Percentiles rank a stretch among this genome's conserved stretches.
phyloP scores from a whole-genome alignment of 2,797 vertebrate species.

The Poeciliopsis presidionis region DNA sequence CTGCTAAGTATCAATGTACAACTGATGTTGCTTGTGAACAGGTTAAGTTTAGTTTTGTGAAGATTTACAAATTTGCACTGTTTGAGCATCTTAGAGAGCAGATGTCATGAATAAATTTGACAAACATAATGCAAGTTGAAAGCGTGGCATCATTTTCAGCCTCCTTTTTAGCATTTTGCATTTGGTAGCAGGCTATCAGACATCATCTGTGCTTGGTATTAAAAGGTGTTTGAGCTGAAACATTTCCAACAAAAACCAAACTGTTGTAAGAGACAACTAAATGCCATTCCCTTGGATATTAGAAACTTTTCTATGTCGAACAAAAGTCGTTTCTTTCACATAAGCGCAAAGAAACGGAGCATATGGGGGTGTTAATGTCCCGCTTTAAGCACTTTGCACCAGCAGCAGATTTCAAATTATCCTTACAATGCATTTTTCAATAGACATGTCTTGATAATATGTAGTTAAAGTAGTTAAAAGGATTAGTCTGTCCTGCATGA shows the following conservation, averaged over 20 bases:
- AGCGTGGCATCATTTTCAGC: too few relatives aligned
- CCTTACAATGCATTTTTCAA: not conserved
- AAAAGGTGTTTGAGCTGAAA: not conserved
- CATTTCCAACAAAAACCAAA: not conserved
- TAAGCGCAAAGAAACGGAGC: not conserved
- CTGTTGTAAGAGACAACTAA: not conserved
- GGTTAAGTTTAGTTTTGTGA: too few relatives aligned
- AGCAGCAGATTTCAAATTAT: not conserved
- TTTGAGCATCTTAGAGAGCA: too few relatives aligned
- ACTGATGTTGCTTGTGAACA: too few relatives aligned
- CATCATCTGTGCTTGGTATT: not conserved
- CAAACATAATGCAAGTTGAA: too few relatives aligned
- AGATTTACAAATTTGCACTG: too few relatives aligned
- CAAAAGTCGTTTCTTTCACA: not conserved
- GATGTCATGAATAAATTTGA: too few relatives aligned
- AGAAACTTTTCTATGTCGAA: not conserved
- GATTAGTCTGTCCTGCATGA: constrained; percentile 31
- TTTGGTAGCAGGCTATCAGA: too few relatives aligned
- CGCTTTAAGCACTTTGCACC: not conserved
- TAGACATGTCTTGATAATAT: constrained; percentile 6
- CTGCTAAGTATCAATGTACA: too few relatives aligned
- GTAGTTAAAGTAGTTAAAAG: constrained; percentile 19
- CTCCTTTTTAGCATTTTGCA: too few relatives aligned
- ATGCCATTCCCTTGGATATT: not conserved
- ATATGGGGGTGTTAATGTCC: not conserved